These are phyloP conservation scores for Epirrita christyi DNA, from an alignment of 2,888 invertebrate genomes.

Conservation along the genomic window DNA sequence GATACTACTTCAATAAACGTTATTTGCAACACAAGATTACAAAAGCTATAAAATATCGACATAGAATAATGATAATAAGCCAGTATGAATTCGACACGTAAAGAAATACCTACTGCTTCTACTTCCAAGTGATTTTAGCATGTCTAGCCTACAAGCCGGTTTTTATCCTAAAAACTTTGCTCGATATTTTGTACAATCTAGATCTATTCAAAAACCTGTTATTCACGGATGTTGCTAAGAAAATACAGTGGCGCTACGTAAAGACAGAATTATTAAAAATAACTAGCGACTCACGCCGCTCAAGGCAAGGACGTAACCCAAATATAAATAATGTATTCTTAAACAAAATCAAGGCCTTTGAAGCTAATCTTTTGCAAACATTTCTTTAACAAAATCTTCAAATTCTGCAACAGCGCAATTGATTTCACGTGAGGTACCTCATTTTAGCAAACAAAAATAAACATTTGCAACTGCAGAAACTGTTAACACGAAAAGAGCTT, in stretches of 20 bases:
- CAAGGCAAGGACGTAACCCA: slow-evolving; percentile 79
- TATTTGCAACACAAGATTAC: too few species aligned
- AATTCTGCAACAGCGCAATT: slow-evolving; percentile 20
- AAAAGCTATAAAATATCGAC: not conserved
- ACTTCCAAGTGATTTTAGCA: too few species aligned
- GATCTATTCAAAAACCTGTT: slow-evolving; percentile 28
- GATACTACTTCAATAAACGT: not conserved
- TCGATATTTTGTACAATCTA: slow-evolving; percentile 15
- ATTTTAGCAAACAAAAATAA: slow-evolving; percentile 6
- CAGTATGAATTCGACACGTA: too few species aligned
- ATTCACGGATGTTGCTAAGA: slow-evolving; percentile 41
- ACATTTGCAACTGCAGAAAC: not conserved
- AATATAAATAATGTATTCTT: slow-evolving; percentile 68
- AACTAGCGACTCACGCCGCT: slow-evolving; percentile 68
- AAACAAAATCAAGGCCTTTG: slow-evolving; percentile 73
- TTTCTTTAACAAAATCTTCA: slow-evolving; percentile 2
- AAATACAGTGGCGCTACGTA: slow-evolving; percentile 50
- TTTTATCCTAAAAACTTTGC: not conserved
- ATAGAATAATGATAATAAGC: not conserved
- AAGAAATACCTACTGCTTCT: too few species aligned
- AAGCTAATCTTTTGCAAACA: slow-evolving; percentile 9
- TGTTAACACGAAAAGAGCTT: not conserved
- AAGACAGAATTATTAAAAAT: slow-evolving; percentile 72
- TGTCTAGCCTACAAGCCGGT: too few species aligned
- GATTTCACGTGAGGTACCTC: slow-evolving; percentile 1